Base-by-base conservation (phyloP, 2,888 invertebrate species). In the Heliconius sara region DNA sequence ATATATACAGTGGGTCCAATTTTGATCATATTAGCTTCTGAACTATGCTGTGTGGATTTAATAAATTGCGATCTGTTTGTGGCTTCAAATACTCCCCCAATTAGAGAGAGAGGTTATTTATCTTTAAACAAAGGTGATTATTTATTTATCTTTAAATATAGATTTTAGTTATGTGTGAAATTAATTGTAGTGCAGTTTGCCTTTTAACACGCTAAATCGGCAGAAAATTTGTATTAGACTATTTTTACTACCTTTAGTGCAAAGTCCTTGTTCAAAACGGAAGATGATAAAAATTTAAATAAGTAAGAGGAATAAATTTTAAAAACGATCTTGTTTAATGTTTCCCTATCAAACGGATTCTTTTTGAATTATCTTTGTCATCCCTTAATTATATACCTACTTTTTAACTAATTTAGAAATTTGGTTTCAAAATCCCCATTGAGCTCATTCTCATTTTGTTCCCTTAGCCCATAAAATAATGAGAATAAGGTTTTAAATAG, bases 401-500 rank as follows among this genome's bases (percentile, higher is more conserved):
- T 13, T 34, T 60, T 39, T 60, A 60, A 60, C 60, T n/a, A 73
- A 73, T 60, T 60, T 57, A n/a, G 7, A 72, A 73, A 60, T 73
- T 60, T 60, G 12, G 34, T 60, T 60, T 73, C 39, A 34, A 73
- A 60, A 60, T 39, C 39, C 39, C 39, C 39, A 39, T 39, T 60
- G 25, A 57, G 34, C 22, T 7, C n/a, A 57, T 25, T 60, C 57
- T 25, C 39, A 25, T 70, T 7, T 34, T 27, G n/a, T 25, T 60
- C 16, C 19, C 7, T 13, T n/a, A 10, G 3, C 25, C 19, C 75
- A 65, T 75, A 47, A 63, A 22, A 39, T 25, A 39, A 75, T 75
- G 65, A 75, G 27, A 27, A 66, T 75, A 78, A 39, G 73, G 78
- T 72, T 66, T 70, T 66, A 47, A 72, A 65, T 39, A 72, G 47